Conservation (phyloP, 2,113 vertebrate species). For the Microcebus griseorufus region DNA sequence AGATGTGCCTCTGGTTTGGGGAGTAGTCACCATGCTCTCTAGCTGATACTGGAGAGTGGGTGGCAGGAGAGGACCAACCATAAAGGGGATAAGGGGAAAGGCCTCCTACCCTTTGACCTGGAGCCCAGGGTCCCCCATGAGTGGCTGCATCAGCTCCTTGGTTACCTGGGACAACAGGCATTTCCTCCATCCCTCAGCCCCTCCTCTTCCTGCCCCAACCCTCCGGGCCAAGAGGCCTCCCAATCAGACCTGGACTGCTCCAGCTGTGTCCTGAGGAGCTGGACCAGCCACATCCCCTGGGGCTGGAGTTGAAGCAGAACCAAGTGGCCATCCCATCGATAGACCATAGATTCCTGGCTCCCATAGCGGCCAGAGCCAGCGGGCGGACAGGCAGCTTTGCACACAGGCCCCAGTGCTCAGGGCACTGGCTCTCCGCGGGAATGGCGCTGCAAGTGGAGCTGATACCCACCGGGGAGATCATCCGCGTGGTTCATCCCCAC, state of each 20-base stretch:
- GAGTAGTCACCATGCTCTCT: background rate
- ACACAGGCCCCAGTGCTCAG: background rate
- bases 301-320: constrained; percentile 80
- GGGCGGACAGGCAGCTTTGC: background rate
- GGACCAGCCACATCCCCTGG: constrained; percentile 73
- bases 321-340: constrained; percentile 75
- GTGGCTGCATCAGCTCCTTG: constrained; percentile 49
- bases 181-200: constrained; percentile 80
- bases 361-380: constrained; percentile 62
- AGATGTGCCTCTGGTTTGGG: background rate
- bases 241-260: constrained; percentile 77
- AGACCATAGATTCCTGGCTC: constrained; percentile 80
- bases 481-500: constrained; percentile 79
- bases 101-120: constrained; percentile 61
- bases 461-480: constrained; percentile 87
- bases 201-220: constrained; percentile 76
- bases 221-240: constrained; percentile 74
- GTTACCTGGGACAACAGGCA: constrained; percentile 78
- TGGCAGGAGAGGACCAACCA: background rate
- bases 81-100: background rate
- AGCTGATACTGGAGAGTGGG: background rate
- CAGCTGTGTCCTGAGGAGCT: constrained; percentile 79
- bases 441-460: constrained; percentile 85
- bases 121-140: constrained; percentile 36
- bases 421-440: constrained; percentile 55